Evolutionary conservation across 2,113 vertebrate species (phyloP).

Genomic region (Nycticorax nycticorax): DNA sequence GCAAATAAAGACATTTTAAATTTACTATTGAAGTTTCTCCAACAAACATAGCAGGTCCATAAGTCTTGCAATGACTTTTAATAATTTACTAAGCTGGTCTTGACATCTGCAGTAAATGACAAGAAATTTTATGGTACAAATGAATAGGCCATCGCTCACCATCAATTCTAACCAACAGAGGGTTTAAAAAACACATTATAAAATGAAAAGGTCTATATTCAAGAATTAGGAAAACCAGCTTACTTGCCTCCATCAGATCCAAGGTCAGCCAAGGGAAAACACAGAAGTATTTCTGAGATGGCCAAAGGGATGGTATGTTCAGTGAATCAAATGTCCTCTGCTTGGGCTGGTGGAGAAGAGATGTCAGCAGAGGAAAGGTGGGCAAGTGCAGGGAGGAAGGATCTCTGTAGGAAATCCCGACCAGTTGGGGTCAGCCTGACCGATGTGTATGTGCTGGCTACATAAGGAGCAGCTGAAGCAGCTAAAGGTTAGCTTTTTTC

Average conservation of each 20-base stretch:
- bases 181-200: neutral
- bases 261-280: neutral
- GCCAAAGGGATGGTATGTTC: neutral
- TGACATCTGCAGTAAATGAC: neutral
- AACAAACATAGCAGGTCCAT: neutral
- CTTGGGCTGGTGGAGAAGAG: neutral
- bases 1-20: neutral
- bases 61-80: neutral
- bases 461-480: neutral
- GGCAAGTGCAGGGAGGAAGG: neutral
- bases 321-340: neutral
- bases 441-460: fast-evolving
- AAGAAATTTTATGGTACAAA: neutral
- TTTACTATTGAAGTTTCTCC: neutral
- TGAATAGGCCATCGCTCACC: neutral
- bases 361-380: neutral
- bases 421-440: neutral
- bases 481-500: neutral
- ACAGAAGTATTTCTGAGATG: neutral
- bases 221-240: neutral
- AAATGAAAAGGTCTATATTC: neutral
- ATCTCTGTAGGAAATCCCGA: neutral
- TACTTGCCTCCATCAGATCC: neutral
- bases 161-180: neutral
- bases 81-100: neutral